Conservation (phyloP, 2,113 vertebrate genomes). For the Probosciger aterrimus region DNA sequence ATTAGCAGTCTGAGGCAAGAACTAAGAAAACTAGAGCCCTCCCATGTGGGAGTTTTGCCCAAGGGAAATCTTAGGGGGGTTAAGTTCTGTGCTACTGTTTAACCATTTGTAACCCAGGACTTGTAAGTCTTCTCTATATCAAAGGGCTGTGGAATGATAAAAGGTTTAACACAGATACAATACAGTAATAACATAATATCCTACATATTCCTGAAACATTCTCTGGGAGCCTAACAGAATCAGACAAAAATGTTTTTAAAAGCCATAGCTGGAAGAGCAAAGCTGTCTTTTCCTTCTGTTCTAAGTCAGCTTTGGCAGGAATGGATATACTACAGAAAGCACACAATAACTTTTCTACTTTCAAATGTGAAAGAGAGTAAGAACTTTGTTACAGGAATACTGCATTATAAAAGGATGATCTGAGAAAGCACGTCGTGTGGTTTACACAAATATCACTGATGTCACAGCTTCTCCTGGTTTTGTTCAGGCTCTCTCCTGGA, state of each 20-base stretch:
- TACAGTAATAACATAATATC: background rate
- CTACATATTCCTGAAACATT: background rate
- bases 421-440: background rate
- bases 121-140: background rate
- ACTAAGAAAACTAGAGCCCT: background rate
- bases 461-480: background rate
- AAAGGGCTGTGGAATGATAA: background rate
- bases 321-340: background rate
- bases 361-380: background rate
- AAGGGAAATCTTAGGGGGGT: background rate
- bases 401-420: background rate
- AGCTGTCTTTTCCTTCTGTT: constrained; percentile 33
- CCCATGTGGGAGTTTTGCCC: background rate
- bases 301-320: background rate
- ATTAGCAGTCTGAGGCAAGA: background rate
- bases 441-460: background rate
- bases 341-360: background rate
- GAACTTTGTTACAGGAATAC: background rate
- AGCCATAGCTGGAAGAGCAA: background rate
- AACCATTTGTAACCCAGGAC: background rate
- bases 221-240: background rate
- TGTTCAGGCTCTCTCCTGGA: background rate
- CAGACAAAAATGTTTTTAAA: constrained; percentile 18
- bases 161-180: background rate
- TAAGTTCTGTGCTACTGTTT: background rate